Base-by-base conservation (phyloP, 2,888 invertebrate species). In the Calliopum simillimum region DNA sequence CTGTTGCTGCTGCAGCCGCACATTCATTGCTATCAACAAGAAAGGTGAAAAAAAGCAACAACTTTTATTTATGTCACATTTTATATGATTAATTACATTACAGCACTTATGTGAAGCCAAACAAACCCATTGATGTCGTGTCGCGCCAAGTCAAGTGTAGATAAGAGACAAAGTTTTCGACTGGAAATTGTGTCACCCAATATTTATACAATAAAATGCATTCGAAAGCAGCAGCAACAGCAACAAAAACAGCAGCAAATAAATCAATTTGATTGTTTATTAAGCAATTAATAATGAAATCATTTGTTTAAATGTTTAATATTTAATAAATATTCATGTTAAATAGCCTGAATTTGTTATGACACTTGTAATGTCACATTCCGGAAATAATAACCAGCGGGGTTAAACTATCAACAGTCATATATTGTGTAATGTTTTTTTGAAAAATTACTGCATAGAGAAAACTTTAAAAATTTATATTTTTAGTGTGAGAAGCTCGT, bases 241-340 rank as follows among this genome's bases (percentile, higher is more conserved):
- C 33, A 2, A 33, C 33, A 33, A 8, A n/a, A n/a, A n/a, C n/a
- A n/a, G 6, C 33, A 33, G 11, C 21, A 19, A 61, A 61, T 61
- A 61, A 61, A 61, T 61, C 61, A 61, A 44, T 49, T 19, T 58
- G 21, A 58, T 55, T 23, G 19, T 41, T 49, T 51, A 64, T 64
- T 64, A 64, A 64, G 51, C 49, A 64, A 64, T 64, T 64, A 64
- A 64, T 64, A 64, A 51, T 49, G 19, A 49, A 64, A 51, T 64
- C 64, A 47, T 63, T 33, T 33, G 33, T 33, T 33, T 33, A 33
- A n/a, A 33, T 33, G 33, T 53, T 53, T 12, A 16, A 33, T 33
- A 33, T 33, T 33, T 33, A 33, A 33, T 33, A 33, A 33, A 33
- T 33, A 33, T 33, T 5, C 8, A 33, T 33, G 33, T 33, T 33